phyloP scores from a whole-genome alignment of 2,888 invertebrate species.

The Steinernema carpocapsae region DNA sequence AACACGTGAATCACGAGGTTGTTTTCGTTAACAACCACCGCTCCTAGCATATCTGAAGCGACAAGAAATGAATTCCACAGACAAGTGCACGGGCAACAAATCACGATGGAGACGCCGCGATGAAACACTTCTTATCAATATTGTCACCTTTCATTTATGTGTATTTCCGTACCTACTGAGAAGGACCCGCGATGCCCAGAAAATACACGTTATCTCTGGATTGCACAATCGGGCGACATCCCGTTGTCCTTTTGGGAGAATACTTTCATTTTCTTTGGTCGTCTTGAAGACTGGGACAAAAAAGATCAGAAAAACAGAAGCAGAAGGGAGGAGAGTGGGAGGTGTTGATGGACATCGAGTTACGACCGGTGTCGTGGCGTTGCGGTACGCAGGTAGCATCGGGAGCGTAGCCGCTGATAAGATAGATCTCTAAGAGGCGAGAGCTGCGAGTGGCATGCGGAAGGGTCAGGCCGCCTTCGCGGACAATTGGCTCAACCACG shows the following conservation, averaged over 20 bases:
- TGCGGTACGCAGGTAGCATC: neutral
- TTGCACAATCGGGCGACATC: slow-evolving; percentile 14
- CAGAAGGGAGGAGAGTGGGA: too few species aligned
- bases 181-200: neutral
- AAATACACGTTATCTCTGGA: neutral
- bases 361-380: neutral
- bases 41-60: slow-evolving; percentile 19
- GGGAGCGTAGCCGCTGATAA: neutral
- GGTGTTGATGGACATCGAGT: neutral
- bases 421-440: neutral
- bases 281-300: too few species aligned
- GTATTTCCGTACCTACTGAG: slow-evolving; percentile 1
- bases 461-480: neutral
- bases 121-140: slow-evolving; percentile 30
- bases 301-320: too few species aligned
- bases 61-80: neutral
- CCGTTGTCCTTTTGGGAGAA: neutral
- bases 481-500: neutral
- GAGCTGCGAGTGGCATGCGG: slow-evolving; percentile 5
- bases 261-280: too few species aligned
- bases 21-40: slow-evolving; percentile 24
- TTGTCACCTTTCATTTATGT: slow-evolving; percentile 16
- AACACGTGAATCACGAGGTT: slow-evolving; percentile 26
- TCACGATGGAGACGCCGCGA: slow-evolving; percentile 1
- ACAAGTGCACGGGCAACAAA: slow-evolving; percentile 17